Conservation (phyloP, 2,113 vertebrate species). For the Hippocampus comes region DNA sequence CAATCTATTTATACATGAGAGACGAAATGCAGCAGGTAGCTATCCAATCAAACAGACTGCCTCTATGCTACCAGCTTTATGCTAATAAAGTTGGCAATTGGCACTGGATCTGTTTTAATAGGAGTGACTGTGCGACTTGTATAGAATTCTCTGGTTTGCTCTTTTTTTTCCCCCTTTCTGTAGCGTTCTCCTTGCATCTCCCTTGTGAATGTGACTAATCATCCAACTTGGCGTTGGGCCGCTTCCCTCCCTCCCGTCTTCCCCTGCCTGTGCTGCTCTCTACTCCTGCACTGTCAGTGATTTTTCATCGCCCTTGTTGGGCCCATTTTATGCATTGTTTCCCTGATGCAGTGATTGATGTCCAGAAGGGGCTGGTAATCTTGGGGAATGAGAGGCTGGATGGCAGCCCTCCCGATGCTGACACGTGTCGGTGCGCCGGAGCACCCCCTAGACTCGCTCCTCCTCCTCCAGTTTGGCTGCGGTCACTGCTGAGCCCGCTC, state of each 20-base stretch:
- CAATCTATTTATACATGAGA: not conserved
- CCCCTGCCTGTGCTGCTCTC: constrained; percentile 25
- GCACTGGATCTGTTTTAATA: constrained; percentile 14
- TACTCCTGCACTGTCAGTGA: constrained; percentile 78
- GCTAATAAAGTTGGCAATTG: constrained; percentile 20
- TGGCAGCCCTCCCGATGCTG: constrained; percentile 76
- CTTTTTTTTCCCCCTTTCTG: constrained; percentile 9
- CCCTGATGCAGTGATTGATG: constrained; percentile 89
- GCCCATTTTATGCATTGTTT: constrained; percentile 88
- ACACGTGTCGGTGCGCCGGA: constrained; percentile 68
- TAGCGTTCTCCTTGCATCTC: constrained; percentile 38
- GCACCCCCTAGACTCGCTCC: constrained; percentile 37
- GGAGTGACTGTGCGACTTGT: constrained; percentile 4
- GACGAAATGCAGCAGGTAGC: not conserved
- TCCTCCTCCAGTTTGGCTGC: constrained; percentile 63
- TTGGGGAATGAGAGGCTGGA: constrained; percentile 78
- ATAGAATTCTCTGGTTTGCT: not conserved
- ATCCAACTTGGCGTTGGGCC: constrained; percentile 35
- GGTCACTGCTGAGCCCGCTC: constrained; percentile 81
- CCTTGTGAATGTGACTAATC: constrained; percentile 59
- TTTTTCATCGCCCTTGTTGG: constrained; percentile 87
- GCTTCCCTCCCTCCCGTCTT: constrained; percentile 28
- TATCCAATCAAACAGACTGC: not conserved
- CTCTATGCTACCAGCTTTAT: not conserved
- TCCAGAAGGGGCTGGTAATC: constrained; percentile 78